Evolutionary conservation across 2,888 invertebrate species (phyloP), one percentile per base, ranked within the genome.

Genomic region (Tromatobia lineatoria): DNA sequence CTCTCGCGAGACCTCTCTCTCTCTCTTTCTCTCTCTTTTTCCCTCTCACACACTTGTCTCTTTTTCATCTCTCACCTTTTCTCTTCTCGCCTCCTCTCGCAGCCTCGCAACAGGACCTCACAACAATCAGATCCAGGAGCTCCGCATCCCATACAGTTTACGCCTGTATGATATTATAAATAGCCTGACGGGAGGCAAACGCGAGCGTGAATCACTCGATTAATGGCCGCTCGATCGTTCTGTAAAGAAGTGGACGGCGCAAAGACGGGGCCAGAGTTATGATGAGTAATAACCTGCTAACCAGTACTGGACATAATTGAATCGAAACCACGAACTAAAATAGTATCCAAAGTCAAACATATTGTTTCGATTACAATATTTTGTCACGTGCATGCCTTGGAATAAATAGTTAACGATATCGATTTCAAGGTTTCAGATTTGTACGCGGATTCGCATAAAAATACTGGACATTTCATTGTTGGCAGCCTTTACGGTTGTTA

Each of bases 1-100:
- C 83, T 83, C 85, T 82, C 83, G 76, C 78, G 78, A 84, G 86
- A 82, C 86, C 86, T 84, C 85, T 78, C 59, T 73, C 57, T 74
- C 70, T 54, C 52, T 64, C 42, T 64, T 64, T 23, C 42, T 75
- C 59, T 70, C 11, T 18, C 45, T n/a, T n/a, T n/a, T 64, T 75
- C 74, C 70, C 66, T 69, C n/a, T n/a, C n/a, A n/a, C n/a, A n/a
- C n/a, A n/a, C 61, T 61, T n/a, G 29, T 34, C 42, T 18, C 25
- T 61, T 29, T 59, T 59, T 47, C 18, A n/a, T 61, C 45, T 74
- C 34, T 34, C 25, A 29, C 75, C 75, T 75, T 52, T 64, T 75
- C 74, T 75, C 66, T 69, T 52, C 66, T 71, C 75, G 57, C 59
- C 50, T 83, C 59, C 71, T 54, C 78, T 83, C 86, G 25, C 66